Conservation (phyloP, 2,797 vertebrate species). For the Silurus aristotelis region DNA sequence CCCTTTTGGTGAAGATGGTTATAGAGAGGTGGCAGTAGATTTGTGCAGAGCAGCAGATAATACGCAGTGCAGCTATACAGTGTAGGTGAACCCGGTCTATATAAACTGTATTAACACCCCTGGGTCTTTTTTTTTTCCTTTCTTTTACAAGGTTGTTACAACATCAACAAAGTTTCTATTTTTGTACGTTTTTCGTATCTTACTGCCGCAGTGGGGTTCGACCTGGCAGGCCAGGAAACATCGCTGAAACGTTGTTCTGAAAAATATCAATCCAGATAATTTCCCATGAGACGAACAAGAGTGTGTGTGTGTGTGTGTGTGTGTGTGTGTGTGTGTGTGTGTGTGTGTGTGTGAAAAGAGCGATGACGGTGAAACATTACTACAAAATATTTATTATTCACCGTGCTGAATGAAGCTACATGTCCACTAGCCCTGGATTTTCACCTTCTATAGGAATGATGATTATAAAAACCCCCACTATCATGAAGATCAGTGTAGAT, state of each 20-base stretch:
- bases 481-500: neutral
- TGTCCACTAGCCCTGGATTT: no score
- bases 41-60: neutral
- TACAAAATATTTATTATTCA: slow-evolving; percentile 50
- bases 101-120: neutral
- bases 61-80: neutral
- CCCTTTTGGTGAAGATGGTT: neutral
- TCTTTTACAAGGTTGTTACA: slow-evolving; percentile 14
- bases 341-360: neutral
- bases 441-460: no score
- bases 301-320: neutral
- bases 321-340: neutral
- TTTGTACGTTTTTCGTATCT: slow-evolving; percentile 50
- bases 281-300: neutral
- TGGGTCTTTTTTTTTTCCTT: neutral
- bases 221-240: slow-evolving; percentile 91
- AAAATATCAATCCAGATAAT: slow-evolving; percentile 17
- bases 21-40: neutral
- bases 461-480: neutral
- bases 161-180: slow-evolving; percentile 47
- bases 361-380: slow-evolving; percentile 29
- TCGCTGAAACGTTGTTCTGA: slow-evolving; percentile 27
- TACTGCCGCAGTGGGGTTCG: slow-evolving; percentile 58
- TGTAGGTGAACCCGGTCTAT: slow-evolving; percentile 1
- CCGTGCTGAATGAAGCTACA: slow-evolving; percentile 28